Percentiles rank a stretch among this genome's conserved stretches.
Conservation (phyloP, 2,888 invertebrate species). For the Torymus aiolomorphi region DNA sequence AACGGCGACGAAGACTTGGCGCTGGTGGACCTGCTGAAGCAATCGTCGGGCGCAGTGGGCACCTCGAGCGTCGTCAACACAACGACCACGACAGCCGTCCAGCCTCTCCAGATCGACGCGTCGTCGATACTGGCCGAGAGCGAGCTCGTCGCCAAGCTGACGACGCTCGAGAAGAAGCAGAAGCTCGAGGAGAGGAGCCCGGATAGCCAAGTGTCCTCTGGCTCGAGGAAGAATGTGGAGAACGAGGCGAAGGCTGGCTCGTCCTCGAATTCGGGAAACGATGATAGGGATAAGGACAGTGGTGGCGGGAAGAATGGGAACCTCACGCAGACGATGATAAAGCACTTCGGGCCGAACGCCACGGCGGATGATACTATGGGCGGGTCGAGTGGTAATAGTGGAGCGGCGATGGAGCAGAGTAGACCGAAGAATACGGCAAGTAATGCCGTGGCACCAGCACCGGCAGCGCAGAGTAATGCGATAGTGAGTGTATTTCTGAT, state of each 20-base stretch:
- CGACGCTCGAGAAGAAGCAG: conserved; percentile 42
- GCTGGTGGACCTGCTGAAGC: conserved; percentile 68
- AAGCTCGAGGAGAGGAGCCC: conserved; percentile 18
- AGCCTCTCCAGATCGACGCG: conserved; percentile 71
- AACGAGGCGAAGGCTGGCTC: conserved; percentile 35
- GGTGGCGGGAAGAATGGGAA: conserved; percentile 10
- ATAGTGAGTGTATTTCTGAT: no score
- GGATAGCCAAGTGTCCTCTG: not conserved
- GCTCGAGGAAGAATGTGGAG: conserved; percentile 35
- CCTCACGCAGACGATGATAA: conserved; percentile 45
- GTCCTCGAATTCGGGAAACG: not conserved
- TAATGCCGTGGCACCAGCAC: no score
- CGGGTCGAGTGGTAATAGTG: not conserved
- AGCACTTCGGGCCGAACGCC: conserved; percentile 46
- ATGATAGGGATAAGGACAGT: not conserved
- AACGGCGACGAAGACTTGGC: conserved; percentile 39
- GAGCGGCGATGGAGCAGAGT: not conserved
- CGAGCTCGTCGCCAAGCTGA: conserved; percentile 55
- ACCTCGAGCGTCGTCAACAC: conserved; percentile 72
- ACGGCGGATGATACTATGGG: not conserved
- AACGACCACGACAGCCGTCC: conserved; percentile 71
- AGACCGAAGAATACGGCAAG: not conserved
- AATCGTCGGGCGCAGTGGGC: conserved; percentile 67
- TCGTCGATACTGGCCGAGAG: conserved; percentile 62
- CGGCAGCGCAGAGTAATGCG: no score